A percentile compares a stretch with the other conserved stretches of the same genome.
phyloP scores from a whole-genome alignment of 1,140 invertebrate species.

The Chymomyza costata region DNA sequence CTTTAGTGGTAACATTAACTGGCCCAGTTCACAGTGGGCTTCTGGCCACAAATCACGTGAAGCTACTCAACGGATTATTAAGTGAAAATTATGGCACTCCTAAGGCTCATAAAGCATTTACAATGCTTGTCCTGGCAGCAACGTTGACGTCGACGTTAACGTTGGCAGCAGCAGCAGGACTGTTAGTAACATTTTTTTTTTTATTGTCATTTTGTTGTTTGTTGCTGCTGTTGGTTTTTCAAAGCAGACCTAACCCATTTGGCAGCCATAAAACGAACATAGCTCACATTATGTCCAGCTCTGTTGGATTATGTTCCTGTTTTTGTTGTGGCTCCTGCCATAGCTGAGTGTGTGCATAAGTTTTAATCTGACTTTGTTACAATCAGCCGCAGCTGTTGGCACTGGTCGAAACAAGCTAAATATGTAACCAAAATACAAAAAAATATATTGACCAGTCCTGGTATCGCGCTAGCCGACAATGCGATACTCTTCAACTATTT shows the following conservation, averaged over 20 bases:
- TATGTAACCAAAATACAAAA: too few species aligned
- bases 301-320: background rate
- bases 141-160: too few species aligned
- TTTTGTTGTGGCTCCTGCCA: constrained; percentile 11
- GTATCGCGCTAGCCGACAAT: too few species aligned
- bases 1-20: background rate
- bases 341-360: constrained; percentile 60
- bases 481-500: too few species aligned
- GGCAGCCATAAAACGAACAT: constrained; percentile 65
- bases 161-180: constrained; percentile 16
- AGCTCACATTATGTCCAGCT: constrained; percentile 56
- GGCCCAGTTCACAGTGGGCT: background rate
- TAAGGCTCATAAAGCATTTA: constrained; percentile 72
- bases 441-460: too few species aligned
- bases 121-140: constrained; percentile 39
- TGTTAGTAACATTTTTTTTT: constrained; percentile 72
- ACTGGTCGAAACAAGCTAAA: too few species aligned
- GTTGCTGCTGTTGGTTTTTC: constrained; percentile 13
- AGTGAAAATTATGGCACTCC: constrained; percentile 73
- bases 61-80: constrained; percentile 73
- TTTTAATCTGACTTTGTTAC: constrained; percentile 70
- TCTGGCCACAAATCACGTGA: constrained; percentile 58
- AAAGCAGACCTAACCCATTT: constrained; percentile 53
- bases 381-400: constrained; percentile 43
- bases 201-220: constrained; percentile 57